Base-by-base conservation (phyloP, 2,888 invertebrate species). In the Callimorpha dominula region DNA sequence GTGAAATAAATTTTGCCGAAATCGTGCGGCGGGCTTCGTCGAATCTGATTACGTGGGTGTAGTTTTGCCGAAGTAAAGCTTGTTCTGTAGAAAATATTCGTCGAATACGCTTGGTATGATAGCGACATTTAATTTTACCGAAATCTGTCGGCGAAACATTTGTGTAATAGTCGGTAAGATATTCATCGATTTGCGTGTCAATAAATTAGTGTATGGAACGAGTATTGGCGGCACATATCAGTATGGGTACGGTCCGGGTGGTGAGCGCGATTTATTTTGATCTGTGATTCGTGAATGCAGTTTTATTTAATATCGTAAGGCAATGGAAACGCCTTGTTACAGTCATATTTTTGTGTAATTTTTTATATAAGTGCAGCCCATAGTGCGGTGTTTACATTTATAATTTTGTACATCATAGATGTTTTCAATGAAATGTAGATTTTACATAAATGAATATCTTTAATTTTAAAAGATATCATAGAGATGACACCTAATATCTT, bases 261-360 rank as follows among this genome's bases (percentile, higher is more conserved):
- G 82, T 84, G 86, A 81, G 87, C 89, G 90, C 87, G 87, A 79
- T 84, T 82, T 77, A 80, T 80, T 82, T 90, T 88, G 88, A 91
- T 94, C 94, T 94, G 94, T 95, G 95, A 94, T 94, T 92, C 77
- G 86, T 88, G 89, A 88, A 92, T 90, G 91, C 91, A 90, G 89
- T 93, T 92, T 89, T 86, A 84, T 86, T 86, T 84, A 85, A 81
- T 79, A 82, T 77, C 78, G 74, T 85, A 82, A 84, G 80, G 79
- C 85, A 83, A 80, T 71, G 73, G 79, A 81, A 77, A 70, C 74
- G 76, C 76, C 80, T 82, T 80, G 80, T 85, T 78, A 84, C 86
- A 86, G 88, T 88, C 88, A 87, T 86, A 83, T 87, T 87, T 81
- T 78, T 81, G 71, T 78, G 79, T 79, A 85, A 85, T 90, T 60